Evolutionary conservation across 2,797 vertebrate genomes (phyloP).

Genomic region (Eurystomus glaucurus): DNA sequence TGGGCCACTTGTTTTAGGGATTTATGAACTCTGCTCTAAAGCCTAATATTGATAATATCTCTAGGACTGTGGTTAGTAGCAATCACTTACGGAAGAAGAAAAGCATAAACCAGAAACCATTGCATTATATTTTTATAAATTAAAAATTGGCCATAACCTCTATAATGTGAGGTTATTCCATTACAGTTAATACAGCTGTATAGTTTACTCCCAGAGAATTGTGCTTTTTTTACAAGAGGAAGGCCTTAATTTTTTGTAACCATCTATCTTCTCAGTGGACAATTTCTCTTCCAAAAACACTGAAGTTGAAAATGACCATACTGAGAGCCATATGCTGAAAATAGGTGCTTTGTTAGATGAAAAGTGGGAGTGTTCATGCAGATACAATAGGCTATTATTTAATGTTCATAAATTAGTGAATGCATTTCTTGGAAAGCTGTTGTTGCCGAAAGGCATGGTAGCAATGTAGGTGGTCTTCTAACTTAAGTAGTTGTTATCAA

Average conservation of each 20-base stretch:
- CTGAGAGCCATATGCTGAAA: background rate
- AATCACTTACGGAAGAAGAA: accelerated
- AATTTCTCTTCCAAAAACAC: background rate
- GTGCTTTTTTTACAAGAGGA: background rate
- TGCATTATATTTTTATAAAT: background rate
- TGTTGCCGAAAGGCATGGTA: background rate
- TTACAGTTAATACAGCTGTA: background rate
- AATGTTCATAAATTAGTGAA: background rate
- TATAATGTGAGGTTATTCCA: background rate
- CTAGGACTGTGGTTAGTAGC: background rate
- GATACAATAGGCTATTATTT: background rate
- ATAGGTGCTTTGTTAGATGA: background rate
- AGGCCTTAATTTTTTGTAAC: background rate
- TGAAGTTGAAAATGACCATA: background rate
- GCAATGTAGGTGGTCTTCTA: background rate
- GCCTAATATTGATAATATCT: background rate
- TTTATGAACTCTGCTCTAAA: background rate
- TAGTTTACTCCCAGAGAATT: background rate
- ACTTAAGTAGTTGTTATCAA: background rate
- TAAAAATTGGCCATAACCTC: background rate
- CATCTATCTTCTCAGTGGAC: background rate
- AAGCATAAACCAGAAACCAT: background rate
- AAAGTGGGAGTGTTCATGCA: background rate
- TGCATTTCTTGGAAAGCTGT: constrained; percentile 19
- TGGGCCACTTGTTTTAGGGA: background rate